Evolutionary conservation across 2,888 invertebrate genomes (phyloP).

Genomic region (Macaria liturata): DNA sequence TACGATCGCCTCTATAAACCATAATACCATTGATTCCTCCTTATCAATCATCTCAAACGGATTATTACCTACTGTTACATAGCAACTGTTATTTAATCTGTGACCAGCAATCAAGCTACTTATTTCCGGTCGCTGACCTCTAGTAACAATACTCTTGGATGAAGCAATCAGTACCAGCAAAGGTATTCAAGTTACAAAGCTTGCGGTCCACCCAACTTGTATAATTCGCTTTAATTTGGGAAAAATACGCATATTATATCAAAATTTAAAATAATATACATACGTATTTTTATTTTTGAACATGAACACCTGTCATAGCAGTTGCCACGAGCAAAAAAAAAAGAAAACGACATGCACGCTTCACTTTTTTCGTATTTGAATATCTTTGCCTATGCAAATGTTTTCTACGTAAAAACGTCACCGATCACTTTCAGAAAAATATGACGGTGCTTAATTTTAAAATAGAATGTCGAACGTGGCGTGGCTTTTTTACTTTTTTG

Average conservation of each 20-base stretch:
- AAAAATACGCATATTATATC: conserved; percentile 38
- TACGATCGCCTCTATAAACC: conserved; percentile 3
- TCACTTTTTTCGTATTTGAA: conserved; percentile 18
- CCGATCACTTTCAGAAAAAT: conserved; percentile 22
- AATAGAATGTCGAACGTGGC: conserved; percentile 24
- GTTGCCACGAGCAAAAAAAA: conserved; percentile 11
- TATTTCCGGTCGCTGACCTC: conserved; percentile 31
- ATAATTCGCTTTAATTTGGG: conserved; percentile 70
- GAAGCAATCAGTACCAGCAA: conserved; percentile 34
- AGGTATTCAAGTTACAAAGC: conserved; percentile 42
- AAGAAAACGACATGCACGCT: conserved; percentile 9
- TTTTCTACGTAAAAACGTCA: conserved; percentile 14
- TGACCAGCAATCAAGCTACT: conserved; percentile 22
- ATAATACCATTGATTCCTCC: conserved; percentile 15
- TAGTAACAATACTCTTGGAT: conserved; percentile 28
- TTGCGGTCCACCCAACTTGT: conserved; percentile 66
- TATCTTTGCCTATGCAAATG: conserved; percentile 17
- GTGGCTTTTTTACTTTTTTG: conserved; percentile 17
- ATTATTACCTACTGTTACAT: conserved; percentile 6
- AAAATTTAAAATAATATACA: no score
- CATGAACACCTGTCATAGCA: conserved; percentile 56
- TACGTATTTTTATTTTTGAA: conserved; percentile 12
- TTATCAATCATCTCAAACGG: conserved; percentile 15
- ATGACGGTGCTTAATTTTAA: conserved; percentile 16
- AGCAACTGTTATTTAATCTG: conserved; percentile 8